Evolutionary conservation across 30 jellyfish, hydroid and myxozoan species (phyloP).

Genomic region (Aurelia aurita): DNA sequence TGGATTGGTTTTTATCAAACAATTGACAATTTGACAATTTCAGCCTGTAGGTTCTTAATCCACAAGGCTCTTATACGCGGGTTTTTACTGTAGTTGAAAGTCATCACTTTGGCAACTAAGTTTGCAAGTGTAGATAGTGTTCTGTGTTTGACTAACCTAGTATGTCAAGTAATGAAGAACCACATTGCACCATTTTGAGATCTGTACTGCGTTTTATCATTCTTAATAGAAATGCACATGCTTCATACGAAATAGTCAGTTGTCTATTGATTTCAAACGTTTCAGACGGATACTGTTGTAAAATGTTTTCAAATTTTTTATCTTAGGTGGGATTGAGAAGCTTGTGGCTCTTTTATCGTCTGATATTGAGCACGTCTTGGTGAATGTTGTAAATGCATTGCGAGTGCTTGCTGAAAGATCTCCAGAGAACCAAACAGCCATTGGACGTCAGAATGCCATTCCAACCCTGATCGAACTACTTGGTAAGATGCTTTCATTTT

Average conservation of each 20-base stretch:
- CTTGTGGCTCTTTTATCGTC: conserved; percentile 58
- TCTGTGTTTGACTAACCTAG: too few relatives aligned
- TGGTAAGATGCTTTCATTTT: conserved; percentile 18
- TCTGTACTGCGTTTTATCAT: too few relatives aligned
- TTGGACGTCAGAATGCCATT: conserved; percentile 54
- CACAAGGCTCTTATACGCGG: too few relatives aligned
- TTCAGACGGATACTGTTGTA: neutral
- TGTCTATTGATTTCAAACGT: neutral
- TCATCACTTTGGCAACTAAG: too few relatives aligned
- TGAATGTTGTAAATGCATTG: conserved; percentile 70
- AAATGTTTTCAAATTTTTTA: neutral
- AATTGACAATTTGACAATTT: too few relatives aligned
- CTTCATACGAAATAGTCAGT: neutral
- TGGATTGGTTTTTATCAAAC: too few relatives aligned
- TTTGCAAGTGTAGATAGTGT: too few relatives aligned
- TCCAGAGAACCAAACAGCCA: conserved; percentile 60
- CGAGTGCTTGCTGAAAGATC: conserved; percentile 60
- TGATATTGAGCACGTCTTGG: conserved; percentile 70
- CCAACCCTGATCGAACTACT: conserved; percentile 47
- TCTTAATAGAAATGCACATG: too few relatives aligned
- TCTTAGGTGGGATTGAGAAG: conserved; percentile 68
- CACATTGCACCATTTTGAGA: too few relatives aligned
- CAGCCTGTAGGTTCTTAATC: too few relatives aligned
- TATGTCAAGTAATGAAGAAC: too few relatives aligned
- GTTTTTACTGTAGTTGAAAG: too few relatives aligned